Conservation (phyloP, 1,140 invertebrate genomes). For the Pantala flavescens region DNA sequence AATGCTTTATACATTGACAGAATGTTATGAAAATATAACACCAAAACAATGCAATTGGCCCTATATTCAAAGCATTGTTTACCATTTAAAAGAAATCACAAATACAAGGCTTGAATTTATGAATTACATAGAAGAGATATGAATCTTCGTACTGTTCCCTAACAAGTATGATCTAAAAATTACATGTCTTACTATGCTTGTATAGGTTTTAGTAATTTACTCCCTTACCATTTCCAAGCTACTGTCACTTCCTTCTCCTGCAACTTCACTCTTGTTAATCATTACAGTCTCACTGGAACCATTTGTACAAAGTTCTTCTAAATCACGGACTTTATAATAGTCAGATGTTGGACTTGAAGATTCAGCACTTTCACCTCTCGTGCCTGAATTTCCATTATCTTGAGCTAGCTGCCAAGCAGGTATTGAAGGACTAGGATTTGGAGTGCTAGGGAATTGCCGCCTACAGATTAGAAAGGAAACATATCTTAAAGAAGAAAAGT, state of each 20-base stretch:
- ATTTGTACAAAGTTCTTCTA: constrained; percentile 13
- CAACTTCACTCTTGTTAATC: constrained; percentile 13
- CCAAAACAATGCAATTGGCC: too few species aligned
- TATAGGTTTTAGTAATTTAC: constrained; percentile 2
- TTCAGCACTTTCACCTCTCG: constrained; percentile 6
- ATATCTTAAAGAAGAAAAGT: background rate
- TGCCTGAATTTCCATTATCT: constrained; percentile 35
- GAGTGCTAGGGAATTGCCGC: constrained; percentile 35
- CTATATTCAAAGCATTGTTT: too few species aligned
- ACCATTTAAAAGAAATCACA: too few species aligned
- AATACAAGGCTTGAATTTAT: too few species aligned
- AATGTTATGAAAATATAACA: too few species aligned
- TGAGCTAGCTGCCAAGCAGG: constrained; percentile 58
- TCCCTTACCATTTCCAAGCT: constrained; percentile 40
- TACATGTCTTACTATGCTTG: too few species aligned
- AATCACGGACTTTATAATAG: background rate
- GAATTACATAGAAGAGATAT: too few species aligned
- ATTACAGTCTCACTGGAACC: constrained; percentile 18
- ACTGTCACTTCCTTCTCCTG: constrained; percentile 37
- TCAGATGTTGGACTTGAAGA: background rate
- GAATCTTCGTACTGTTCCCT: too few species aligned
- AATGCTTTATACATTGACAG: too few species aligned
- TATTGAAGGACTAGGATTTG: constrained; percentile 56
- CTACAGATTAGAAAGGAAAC: constrained; percentile 40
- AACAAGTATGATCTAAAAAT: too few species aligned